Evolutionary conservation across 2,113 vertebrate species (phyloP).

Genomic region (Synodontis membranacea): DNA sequence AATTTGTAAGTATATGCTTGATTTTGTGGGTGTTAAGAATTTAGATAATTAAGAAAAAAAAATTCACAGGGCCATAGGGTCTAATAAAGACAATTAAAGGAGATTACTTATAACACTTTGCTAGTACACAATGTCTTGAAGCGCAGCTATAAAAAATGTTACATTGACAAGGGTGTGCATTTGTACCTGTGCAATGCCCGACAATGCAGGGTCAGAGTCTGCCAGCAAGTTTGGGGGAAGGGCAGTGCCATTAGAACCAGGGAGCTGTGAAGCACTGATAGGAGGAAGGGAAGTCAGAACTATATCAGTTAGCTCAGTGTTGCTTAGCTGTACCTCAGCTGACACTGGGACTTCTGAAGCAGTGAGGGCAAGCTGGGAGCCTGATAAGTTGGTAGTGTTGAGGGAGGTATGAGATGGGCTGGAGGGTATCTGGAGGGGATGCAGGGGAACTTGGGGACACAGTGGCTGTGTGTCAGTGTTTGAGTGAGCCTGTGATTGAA

Average conservation of each 20-base stretch:
- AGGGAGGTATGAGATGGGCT: slow-evolving; percentile 65
- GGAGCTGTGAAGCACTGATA: slow-evolving; percentile 65
- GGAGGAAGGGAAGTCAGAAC: slow-evolving; percentile 66
- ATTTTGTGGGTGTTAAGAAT: slow-evolving; percentile 33
- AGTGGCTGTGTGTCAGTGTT: slow-evolving; percentile 61
- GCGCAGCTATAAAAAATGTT: background rate
- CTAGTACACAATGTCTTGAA: background rate
- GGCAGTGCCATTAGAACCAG: slow-evolving; percentile 71
- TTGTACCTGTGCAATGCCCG: slow-evolving; percentile 76
- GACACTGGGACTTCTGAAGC: slow-evolving; percentile 63
- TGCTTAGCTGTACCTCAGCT: slow-evolving; percentile 61
- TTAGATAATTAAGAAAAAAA: slow-evolving; percentile 2
- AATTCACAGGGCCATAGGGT: background rate
- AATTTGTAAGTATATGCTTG: slow-evolving; percentile 27
- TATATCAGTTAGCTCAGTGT: slow-evolving; percentile 61
- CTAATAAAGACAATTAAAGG: background rate
- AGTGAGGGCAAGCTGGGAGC: slow-evolving; percentile 59
- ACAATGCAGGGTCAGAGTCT: slow-evolving; percentile 74
- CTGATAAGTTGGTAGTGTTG: slow-evolving; percentile 58
- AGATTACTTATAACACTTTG: background rate
- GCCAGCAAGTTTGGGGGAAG: slow-evolving; percentile 70
- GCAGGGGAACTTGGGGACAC: slow-evolving; percentile 58
- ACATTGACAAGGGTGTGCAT: slow-evolving; percentile 32
- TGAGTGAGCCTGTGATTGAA: slow-evolving; percentile 61
- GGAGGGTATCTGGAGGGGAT: slow-evolving; percentile 62